Evolutionary conservation across 2,113 vertebrate genomes (phyloP), one percentile per base, ranked within the genome.

Genomic region (Aphyosemion australe): DNA sequence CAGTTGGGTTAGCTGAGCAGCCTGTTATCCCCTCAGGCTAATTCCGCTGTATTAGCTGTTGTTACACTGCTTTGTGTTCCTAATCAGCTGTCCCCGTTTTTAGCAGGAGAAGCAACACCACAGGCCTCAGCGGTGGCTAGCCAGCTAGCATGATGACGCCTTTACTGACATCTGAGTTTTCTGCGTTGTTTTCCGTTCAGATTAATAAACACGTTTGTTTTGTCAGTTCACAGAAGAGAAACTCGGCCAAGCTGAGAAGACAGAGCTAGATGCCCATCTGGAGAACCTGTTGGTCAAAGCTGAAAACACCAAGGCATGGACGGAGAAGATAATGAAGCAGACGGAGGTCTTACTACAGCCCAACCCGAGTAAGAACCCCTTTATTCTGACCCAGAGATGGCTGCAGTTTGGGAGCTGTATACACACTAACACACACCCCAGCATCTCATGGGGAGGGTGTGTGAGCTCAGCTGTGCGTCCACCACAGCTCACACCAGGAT

Each of bases 151-250:
- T 7, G 4, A 37, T 37, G 34, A 37, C 34, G 34, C 6, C 34
- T 37, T 7, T 37, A 7, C 34, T 10, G 34, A 37, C 34, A 37
- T 10, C 1, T 37, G 4, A 37, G 9, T 37, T 7, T 37, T 37
- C 34, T 37, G 34, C 4, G 9, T 37, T 4, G 9, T 37, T 10
- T 5, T 37, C 34, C 9, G 6, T 37, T 37, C 34, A 37, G 34
- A 8, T 1, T 1, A 42, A 42, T 42, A 42, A 42, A 42, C 2
- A 13, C 12, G 12, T 48, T 42, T 14, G 1, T 10, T 39, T 6
- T 55, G 26, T 58, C 83, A 99, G 97, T 99, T 99, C 75, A 99
- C 97, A 20, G 97, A 99, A 91, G 97, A 99, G 90, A 99, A 99
- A 64, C 88, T 99, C 65, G 97, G 97, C 53, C 96, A 98, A 82